Percentiles rank a stretch among this genome's conserved stretches.
Evolutionary conservation across 2,797 vertebrate species (phyloP).

Genomic region (Brachymystax lenok): DNA sequence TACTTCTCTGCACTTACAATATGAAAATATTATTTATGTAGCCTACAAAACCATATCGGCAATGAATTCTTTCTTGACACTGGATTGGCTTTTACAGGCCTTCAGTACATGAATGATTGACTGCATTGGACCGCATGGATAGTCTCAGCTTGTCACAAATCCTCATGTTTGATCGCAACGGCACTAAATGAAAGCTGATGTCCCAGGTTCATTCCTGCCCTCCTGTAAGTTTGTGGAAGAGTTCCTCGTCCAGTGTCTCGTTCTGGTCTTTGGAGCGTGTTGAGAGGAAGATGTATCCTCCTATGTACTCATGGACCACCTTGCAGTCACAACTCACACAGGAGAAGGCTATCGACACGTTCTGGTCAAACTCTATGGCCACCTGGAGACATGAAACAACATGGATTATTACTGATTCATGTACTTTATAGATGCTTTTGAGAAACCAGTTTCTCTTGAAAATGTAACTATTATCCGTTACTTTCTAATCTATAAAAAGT

Average conservation of each 20-base stretch:
- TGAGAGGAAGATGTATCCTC: constrained; percentile 97
- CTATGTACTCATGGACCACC: constrained; percentile 94
- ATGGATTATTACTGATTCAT: background rate
- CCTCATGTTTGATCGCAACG: background rate
- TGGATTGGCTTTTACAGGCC: background rate
- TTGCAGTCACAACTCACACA: constrained; percentile 94
- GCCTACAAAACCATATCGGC: background rate
- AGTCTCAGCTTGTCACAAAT: background rate
- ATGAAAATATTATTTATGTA: background rate
- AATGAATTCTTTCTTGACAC: background rate
- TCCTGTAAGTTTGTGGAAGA: constrained; percentile 96
- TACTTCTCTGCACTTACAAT: background rate
- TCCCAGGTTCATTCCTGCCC: constrained; percentile 85
- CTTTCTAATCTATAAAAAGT: background rate
- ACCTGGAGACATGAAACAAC: constrained; percentile 76
- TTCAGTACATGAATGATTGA: background rate
- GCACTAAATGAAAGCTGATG: background rate
- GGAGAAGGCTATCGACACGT: constrained; percentile 87
- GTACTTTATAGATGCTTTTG: background rate
- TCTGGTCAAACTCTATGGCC: constrained; percentile 94
- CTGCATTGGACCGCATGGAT: background rate
- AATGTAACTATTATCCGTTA: background rate
- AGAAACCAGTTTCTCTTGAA: background rate
- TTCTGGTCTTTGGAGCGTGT: constrained; percentile 97
- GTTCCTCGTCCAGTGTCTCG: constrained; percentile 92